phyloP scores from a whole-genome alignment of 1,140 invertebrate genomes.

The Chironomus striatipennis region DNA sequence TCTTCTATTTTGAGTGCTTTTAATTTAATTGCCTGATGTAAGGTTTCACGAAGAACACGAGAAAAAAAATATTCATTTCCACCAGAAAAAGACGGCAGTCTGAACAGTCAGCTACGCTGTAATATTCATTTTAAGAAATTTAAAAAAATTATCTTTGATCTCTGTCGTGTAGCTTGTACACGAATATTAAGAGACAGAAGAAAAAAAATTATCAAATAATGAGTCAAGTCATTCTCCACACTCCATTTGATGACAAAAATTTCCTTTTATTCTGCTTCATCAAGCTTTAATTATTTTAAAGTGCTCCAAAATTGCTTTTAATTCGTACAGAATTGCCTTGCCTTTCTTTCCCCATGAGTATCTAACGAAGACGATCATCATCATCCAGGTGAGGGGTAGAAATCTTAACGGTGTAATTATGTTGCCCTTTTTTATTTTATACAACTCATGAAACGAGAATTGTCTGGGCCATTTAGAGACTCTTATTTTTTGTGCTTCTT shows the following conservation, averaged over 20 bases:
- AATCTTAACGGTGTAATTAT: constrained; percentile 19
- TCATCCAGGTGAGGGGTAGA: background rate
- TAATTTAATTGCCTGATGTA: constrained; percentile 1
- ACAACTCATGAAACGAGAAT: background rate
- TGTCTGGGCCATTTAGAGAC: background rate
- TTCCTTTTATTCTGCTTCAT: background rate
- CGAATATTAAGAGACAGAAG: background rate
- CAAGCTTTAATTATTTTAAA: constrained; percentile 21
- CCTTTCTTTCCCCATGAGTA: background rate
- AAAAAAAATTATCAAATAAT: constrained; percentile 11
- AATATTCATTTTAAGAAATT: background rate
- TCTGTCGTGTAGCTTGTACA: background rate
- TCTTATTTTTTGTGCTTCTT: background rate
- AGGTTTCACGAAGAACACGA: background rate
- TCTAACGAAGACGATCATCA: background rate
- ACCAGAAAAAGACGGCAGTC: background rate
- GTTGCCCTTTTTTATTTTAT: background rate
- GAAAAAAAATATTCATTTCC: background rate
- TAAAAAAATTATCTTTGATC: constrained; percentile 21
- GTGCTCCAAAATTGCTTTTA: background rate
- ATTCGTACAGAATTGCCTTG: background rate
- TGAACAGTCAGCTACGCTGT: background rate
- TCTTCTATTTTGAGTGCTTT: background rate
- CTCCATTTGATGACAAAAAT: constrained; percentile 2
- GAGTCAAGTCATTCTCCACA: background rate